Conservation (phyloP, 2,797 vertebrate species). For the Sebastes kiyomatsui region DNA sequence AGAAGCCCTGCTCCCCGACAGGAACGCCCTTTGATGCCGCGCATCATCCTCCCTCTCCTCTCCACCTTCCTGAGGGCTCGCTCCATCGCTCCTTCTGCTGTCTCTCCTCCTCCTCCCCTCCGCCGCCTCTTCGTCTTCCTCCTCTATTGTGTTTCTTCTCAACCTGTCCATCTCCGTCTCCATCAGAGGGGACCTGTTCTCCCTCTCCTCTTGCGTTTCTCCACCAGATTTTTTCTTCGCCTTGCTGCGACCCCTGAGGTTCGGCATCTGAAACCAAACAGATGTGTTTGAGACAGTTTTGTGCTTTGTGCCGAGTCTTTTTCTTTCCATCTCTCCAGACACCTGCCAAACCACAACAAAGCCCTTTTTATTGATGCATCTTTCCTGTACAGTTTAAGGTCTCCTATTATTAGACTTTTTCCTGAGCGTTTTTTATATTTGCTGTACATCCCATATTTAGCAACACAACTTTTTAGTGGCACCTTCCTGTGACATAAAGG, state of each 20-base stretch:
- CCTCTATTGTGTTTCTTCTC: constrained; percentile 46
- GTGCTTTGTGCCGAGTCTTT: constrained; percentile 46
- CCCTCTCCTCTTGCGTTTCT: constrained; percentile 66
- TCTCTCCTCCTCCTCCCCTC: constrained; percentile 37
- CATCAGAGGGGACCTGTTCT: constrained; percentile 63
- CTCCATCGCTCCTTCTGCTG: constrained; percentile 42
- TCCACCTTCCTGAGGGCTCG: constrained; percentile 34
- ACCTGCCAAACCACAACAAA: constrained; percentile 78
- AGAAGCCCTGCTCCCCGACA: constrained; percentile 43
- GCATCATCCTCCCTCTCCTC: constrained; percentile 43
- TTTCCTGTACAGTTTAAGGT: constrained; percentile 66
- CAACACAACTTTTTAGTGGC: constrained; percentile 53
- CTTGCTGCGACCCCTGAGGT: constrained; percentile 80
- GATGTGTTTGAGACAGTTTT: constrained; percentile 62
- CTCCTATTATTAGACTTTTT: constrained; percentile 74
- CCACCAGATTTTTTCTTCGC: constrained; percentile 69
- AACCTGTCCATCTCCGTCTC: constrained; percentile 75
- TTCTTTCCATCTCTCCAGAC: constrained; percentile 66
- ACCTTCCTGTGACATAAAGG: constrained; percentile 61
- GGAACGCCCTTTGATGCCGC: constrained; percentile 43
- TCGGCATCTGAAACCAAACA: constrained; percentile 80
- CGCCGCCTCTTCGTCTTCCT: constrained; percentile 19
- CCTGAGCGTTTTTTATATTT: constrained; percentile 45
- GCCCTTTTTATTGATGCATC: constrained; percentile 61
- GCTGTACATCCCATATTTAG: constrained; percentile 76